phyloP scores from a whole-genome alignment of 1,140 invertebrate genomes.

The Drosophila kikkawai region DNA sequence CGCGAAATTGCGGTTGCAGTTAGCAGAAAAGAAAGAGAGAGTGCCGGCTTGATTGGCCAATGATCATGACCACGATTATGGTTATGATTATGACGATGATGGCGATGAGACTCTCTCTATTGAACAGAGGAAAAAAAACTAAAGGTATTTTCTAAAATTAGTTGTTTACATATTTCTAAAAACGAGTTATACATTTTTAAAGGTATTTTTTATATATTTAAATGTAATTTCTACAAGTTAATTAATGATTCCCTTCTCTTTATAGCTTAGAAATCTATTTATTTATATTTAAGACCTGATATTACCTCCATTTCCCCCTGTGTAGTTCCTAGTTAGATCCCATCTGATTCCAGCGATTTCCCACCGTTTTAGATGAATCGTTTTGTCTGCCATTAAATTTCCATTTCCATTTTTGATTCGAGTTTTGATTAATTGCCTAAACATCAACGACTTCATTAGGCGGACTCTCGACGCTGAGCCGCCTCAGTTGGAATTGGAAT shows the following conservation, averaged over 20 bases:
- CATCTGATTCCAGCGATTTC: conserved; percentile 63
- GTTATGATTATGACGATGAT: conserved; percentile 20
- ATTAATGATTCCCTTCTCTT: background rate
- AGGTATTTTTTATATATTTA: background rate
- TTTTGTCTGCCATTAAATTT: conserved; percentile 78
- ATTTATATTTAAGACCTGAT: background rate
- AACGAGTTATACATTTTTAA: too few species aligned
- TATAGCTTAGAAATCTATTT: background rate
- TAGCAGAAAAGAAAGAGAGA: conserved; percentile 70
- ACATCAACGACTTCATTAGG: conserved; percentile 75
- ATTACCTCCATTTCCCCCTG: background rate
- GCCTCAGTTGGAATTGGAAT: conserved; percentile 1
- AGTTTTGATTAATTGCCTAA: conserved; percentile 75
- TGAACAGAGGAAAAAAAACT: conserved; percentile 4
- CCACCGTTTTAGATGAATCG: conserved; percentile 64
- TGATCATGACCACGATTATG: conserved; percentile 34
- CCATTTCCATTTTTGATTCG: conserved; percentile 70
- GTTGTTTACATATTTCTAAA: background rate
- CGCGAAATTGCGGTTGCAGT: conserved; percentile 69
- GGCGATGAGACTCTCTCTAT: conserved; percentile 24
- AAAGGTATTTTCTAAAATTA: background rate
- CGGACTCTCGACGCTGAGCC: conserved; percentile 1
- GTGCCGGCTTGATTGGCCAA: conserved; percentile 51
- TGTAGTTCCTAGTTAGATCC: conserved; percentile 22
- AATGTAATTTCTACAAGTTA: too few species aligned